Percentiles rank a stretch among this genome's conserved stretches.
phyloP scores from a whole-genome alignment of 2,888 invertebrate genomes.

The Scotopteryx bipunctaria region DNA sequence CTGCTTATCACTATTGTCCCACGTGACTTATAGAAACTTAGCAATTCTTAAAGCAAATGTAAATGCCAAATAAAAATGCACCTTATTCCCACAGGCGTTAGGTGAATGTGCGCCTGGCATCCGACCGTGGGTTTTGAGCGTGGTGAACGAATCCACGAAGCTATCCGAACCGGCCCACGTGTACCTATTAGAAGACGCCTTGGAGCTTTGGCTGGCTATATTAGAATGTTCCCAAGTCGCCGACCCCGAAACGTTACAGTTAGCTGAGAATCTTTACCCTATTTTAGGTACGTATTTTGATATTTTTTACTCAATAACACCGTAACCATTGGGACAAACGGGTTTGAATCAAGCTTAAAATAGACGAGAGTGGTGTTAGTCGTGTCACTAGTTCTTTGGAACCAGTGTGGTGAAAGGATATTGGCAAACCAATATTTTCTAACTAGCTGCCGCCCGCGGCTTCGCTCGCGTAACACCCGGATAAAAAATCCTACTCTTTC shows the following conservation, averaged over 20 bases:
- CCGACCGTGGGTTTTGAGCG: conserved; percentile 84
- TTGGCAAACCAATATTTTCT: no score
- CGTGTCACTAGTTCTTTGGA: no score
- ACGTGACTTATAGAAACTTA: no score
- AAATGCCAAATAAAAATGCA: conserved; percentile 2
- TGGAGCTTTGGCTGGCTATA: conserved; percentile 94
- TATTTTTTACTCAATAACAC: neutral
- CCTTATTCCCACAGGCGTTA: conserved; percentile 67
- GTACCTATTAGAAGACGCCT: conserved; percentile 95
- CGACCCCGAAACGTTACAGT: conserved; percentile 85
- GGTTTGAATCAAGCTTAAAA: no score
- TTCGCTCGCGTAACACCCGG: no score
- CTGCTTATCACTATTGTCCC: no score
- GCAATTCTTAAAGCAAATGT: no score
- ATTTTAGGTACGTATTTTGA: conserved; percentile 85
- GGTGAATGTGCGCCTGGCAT: conserved; percentile 84
- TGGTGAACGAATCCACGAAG: conserved; percentile 85
- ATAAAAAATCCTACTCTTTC: no score
- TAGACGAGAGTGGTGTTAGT: no score
- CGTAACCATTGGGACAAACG: no score
- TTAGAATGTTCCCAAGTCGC: conserved; percentile 87
- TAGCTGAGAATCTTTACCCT: conserved; percentile 89
- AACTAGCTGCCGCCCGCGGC: no score
- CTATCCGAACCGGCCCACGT: conserved; percentile 91
- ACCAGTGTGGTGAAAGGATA: no score